Evolutionary conservation across 2,797 vertebrate genomes (phyloP).

Genomic region (Anguilla obscura): DNA sequence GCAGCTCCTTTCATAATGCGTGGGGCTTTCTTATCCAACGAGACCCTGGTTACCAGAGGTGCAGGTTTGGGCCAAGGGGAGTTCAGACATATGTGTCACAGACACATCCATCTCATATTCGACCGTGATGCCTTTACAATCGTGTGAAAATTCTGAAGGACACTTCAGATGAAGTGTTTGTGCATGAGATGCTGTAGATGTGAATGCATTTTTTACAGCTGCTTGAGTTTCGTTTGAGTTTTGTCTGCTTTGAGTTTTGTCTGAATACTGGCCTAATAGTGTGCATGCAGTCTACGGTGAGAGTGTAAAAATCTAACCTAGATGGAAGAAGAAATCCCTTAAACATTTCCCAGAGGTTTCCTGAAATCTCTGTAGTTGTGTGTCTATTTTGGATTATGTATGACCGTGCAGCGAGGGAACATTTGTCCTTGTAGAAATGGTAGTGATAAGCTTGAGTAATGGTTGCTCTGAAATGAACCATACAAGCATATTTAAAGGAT

Average conservation of each 20-base stretch:
- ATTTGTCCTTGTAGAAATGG: background rate
- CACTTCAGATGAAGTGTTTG: background rate
- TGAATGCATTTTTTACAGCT: background rate
- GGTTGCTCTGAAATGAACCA: background rate
- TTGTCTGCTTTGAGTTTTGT: background rate
- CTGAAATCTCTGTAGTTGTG: background rate
- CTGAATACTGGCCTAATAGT: background rate
- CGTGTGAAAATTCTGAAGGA: background rate
- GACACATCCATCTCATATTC: background rate
- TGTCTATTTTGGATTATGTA: background rate
- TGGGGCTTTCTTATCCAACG: background rate
- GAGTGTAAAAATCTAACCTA: background rate
- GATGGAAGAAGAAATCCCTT: background rate
- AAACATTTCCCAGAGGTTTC: background rate
- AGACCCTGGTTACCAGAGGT: background rate
- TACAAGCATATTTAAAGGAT: background rate
- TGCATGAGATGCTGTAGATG: background rate
- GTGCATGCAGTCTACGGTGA: background rate
- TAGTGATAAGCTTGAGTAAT: background rate
- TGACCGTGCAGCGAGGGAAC: background rate
- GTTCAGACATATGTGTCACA: background rate
- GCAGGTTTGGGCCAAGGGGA: background rate
- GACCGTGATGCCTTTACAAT: background rate
- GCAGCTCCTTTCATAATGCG: conserved; percentile 1
- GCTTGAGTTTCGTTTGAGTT: background rate